Conservation (phyloP, 2,888 invertebrate genomes). For the Erpobdella octoculata region DNA sequence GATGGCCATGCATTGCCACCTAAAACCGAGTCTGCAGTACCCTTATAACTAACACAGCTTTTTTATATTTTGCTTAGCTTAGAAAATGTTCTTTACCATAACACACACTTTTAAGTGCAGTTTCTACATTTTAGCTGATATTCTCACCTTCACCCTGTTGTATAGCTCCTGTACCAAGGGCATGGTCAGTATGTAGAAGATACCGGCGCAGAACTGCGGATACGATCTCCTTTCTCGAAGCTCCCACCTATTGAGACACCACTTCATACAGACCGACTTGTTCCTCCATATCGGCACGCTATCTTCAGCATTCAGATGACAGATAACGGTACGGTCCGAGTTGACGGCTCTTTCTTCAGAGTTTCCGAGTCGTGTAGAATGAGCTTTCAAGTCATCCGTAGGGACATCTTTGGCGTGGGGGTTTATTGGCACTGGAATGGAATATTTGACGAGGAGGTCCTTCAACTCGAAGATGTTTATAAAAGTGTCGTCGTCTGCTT, state of each 20-base stretch:
- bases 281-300: slow-evolving; percentile 24
- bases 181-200: slow-evolving; percentile 41
- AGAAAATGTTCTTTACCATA: background rate
- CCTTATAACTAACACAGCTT: background rate
- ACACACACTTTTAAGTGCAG: background rate
- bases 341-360: background rate
- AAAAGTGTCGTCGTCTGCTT: slow-evolving; percentile 26
- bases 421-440: background rate
- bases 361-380: background rate
- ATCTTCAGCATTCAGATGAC: background rate
- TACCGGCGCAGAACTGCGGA: slow-evolving; percentile 46
- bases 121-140: background rate
- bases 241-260: slow-evolving; percentile 36
- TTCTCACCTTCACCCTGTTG: background rate
- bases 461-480: slow-evolving; percentile 26
- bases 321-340: background rate
- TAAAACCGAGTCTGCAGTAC: background rate
- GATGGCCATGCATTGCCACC: no score
- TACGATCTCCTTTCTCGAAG: slow-evolving; percentile 33
- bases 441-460: background rate
- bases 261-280: slow-evolving; percentile 36
- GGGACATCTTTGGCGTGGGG: background rate
- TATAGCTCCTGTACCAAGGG: slow-evolving; percentile 37
- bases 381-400: background rate
- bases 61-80: background rate